Evolutionary conservation across 2,888 invertebrate genomes (phyloP), one percentile per base, ranked within the genome.

Genomic region (Caenorhabditis panamensis): DNA sequence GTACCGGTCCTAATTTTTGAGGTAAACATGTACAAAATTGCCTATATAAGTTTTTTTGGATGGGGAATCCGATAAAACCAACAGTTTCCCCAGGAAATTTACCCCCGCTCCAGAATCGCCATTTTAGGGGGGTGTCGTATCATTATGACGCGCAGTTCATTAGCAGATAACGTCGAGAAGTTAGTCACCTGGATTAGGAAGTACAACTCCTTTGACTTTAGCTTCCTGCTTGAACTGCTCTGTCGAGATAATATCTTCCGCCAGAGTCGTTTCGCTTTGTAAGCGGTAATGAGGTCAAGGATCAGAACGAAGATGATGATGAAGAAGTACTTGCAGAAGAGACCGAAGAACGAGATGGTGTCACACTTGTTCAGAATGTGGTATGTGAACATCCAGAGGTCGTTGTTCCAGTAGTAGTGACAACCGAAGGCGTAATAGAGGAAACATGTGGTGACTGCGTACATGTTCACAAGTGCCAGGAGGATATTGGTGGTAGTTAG

Each of bases 321-420:
- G 4, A 13, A 20, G 54, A 71, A 51, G 28, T 71, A 71, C 51
- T 71, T 71, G 31, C 71, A 71, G 54, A 71, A 71, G 18, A 71
- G 51, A 11, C 62, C 71, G 54, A 62, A 71, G 51, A 71, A 71
- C 13, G 71, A 71, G 47, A 71, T 54, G 44, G 13, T 28, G 44
- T 49, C 62, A 20, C 71, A 71, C 18, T 71, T 61, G 22, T 71
- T 62, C 24, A 47, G 47, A 1, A 51, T 53, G 24, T 71, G 61
- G 20, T 71, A 71, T 2, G 61, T 37, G 62, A 71, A 71, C 54
- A 59, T 51, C 54, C 59, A 59, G 49, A 62, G 44, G 6, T 54
- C 62, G 54, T 20, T 37, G 26, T 59, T 71, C 71, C 71, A 71
- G 44, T 44, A 54, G 71, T 71, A 71, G 18, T 54, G 62, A 22